Evolutionary conservation across 2,113 vertebrate genomes (phyloP).

Genomic region (Callorhinus ursinus): DNA sequence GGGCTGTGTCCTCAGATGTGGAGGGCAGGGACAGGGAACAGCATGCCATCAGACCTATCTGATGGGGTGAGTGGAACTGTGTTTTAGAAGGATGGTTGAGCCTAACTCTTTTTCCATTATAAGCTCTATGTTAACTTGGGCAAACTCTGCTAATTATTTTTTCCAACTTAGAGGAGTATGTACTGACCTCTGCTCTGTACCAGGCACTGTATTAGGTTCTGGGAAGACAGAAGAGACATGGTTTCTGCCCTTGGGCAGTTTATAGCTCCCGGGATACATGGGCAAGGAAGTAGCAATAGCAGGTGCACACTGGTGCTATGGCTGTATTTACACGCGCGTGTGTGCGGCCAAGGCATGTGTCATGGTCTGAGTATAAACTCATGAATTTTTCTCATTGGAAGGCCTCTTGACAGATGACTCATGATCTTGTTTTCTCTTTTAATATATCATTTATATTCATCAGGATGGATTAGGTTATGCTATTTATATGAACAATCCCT

Average conservation of each 20-base stretch:
- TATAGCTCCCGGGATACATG: not conserved
- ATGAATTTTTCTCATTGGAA: not conserved
- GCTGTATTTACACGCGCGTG: not conserved
- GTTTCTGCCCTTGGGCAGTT: not conserved
- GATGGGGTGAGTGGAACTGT: not conserved
- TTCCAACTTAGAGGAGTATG: not conserved
- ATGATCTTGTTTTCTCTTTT: not conserved
- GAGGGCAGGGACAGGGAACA: not conserved
- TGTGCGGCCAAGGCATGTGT: not conserved
- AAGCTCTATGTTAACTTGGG: not conserved
- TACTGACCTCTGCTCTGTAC: not conserved
- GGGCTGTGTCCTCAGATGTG: not conserved
- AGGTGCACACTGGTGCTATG: not conserved
- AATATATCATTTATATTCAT: not conserved
- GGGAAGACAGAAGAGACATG: not conserved
- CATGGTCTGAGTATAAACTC: not conserved
- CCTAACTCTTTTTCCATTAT: not conserved
- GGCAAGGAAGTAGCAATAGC: not conserved
- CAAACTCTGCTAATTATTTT: not conserved
- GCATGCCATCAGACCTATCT: fast-evolving
- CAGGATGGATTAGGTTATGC: not conserved
- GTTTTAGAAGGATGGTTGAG: not conserved
- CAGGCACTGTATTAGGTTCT: not conserved
- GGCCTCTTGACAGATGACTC: not conserved
- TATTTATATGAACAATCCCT: not conserved